Percentiles rank a stretch among this genome's conserved stretches.
Evolutionary conservation across 2,888 invertebrate species (phyloP).

Genomic region (Craniophora ligustri): DNA sequence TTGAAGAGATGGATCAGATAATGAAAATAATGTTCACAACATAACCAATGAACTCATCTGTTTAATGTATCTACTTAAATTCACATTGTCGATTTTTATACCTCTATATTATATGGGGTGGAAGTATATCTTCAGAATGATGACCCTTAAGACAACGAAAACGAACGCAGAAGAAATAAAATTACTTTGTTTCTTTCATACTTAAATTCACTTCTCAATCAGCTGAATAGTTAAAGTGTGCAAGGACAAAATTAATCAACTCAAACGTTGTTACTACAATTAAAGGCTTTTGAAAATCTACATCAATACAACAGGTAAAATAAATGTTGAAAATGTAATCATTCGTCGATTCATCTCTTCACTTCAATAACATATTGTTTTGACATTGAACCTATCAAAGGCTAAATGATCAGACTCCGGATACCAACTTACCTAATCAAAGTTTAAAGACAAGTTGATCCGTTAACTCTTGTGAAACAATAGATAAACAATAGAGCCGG

Average conservation of each 20-base stretch:
- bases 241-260: no score
- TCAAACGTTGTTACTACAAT: no score
- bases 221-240: no score
- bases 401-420: constrained; percentile 49
- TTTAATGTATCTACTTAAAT: neutral
- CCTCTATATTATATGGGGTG: no score
- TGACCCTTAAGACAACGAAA: no score
- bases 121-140: no score
- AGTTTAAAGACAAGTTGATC: constrained; percentile 55
- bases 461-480: constrained; percentile 46
- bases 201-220: no score
- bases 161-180: no score
- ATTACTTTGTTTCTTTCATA: no score
- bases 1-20: constrained; percentile 16
- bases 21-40: neutral
- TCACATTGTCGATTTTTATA: no score
- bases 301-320: neutral
- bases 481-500: constrained; percentile 51
- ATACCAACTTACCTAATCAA: constrained; percentile 57
- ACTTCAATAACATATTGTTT: constrained; percentile 42
- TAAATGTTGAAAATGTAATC: neutral
- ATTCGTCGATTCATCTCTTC: constrained; percentile 22
- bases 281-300: neutral
- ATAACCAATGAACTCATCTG: no score
- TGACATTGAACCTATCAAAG: constrained; percentile 56